A percentile compares a stretch with the other conserved stretches of the same genome.
Conservation (phyloP, 1,140 invertebrate genomes). For the Sinonovacula constricta region DNA sequence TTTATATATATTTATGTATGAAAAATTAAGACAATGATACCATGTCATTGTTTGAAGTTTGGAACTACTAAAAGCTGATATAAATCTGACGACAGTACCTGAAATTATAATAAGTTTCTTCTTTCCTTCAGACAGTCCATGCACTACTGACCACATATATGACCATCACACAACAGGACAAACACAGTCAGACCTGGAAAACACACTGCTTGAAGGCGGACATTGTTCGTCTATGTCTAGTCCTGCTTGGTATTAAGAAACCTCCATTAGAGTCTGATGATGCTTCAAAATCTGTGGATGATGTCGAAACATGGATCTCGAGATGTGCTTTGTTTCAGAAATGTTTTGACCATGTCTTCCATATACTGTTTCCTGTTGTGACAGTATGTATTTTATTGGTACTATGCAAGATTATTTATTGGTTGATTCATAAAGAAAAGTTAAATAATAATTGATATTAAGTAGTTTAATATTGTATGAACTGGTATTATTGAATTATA, state of each 20-base stretch:
- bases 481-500: too few species aligned
- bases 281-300: slow-evolving; percentile 40
- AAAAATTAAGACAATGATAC: too few species aligned
- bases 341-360: slow-evolving; percentile 63
- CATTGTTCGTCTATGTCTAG: background rate
- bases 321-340: slow-evolving; percentile 59
- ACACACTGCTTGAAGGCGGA: background rate
- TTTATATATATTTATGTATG: too few species aligned
- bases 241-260: slow-evolving; percentile 2
- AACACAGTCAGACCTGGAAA: slow-evolving; percentile 21
- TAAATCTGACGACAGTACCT: too few species aligned
- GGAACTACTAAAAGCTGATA: too few species aligned
- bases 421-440: too few species aligned
- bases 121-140: slow-evolving; percentile 21
- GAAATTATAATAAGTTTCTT: background rate
- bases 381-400: slow-evolving; percentile 42
- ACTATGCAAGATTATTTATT: too few species aligned
- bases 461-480: too few species aligned
- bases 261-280: slow-evolving; percentile 14
- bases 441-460: too few species aligned
- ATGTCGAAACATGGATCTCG: slow-evolving; percentile 65
- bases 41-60: too few species aligned
- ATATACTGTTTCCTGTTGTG: slow-evolving; percentile 57
- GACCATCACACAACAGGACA: slow-evolving; percentile 12
- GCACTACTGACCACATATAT: slow-evolving; percentile 16